phyloP scores from a whole-genome alignment of 2,888 invertebrate species.

The Sminthurinus aureus region DNA sequence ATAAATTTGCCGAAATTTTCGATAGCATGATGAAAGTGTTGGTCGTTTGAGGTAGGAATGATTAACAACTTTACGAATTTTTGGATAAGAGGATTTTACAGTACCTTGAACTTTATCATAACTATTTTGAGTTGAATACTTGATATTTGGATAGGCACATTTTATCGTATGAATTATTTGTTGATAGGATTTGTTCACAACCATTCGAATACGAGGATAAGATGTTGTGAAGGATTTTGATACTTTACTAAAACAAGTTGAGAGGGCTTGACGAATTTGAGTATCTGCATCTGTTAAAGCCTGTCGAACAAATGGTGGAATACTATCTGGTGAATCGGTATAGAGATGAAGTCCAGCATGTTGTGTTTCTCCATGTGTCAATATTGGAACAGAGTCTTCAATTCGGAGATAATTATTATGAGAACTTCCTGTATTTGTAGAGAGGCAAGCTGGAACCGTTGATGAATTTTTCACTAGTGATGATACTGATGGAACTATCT shows the following conservation, averaged over 20 bases:
- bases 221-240: slow-evolving; percentile 27
- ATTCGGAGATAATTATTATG: not conserved
- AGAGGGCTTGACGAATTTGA: slow-evolving; percentile 27
- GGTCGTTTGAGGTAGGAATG: slow-evolving; percentile 20
- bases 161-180: slow-evolving; percentile 32
- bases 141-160: slow-evolving; percentile 33
- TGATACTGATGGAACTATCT: not conserved
- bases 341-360: slow-evolving; percentile 6
- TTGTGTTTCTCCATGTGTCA: not conserved
- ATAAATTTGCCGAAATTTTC: slow-evolving; percentile 11
- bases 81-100: slow-evolving; percentile 25
- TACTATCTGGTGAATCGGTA: slow-evolving; percentile 14
- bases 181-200: slow-evolving; percentile 26
- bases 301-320: slow-evolving; percentile 22
- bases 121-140: slow-evolving; percentile 23
- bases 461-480: not conserved
- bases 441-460: too few relatives aligned
- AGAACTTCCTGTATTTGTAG: too few relatives aligned
- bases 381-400: slow-evolving; percentile 17
- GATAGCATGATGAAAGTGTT: slow-evolving; percentile 16
- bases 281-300: slow-evolving; percentile 17
- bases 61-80: slow-evolving; percentile 18
- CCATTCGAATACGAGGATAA: slow-evolving; percentile 31
- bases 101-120: slow-evolving; percentile 35
- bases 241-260: slow-evolving; percentile 17